A percentile compares a stretch with the other conserved stretches of the same genome.
Evolutionary conservation across 1,140 invertebrate genomes (phyloP).

Genomic region (Pseudomyrmex dendroicus): DNA sequence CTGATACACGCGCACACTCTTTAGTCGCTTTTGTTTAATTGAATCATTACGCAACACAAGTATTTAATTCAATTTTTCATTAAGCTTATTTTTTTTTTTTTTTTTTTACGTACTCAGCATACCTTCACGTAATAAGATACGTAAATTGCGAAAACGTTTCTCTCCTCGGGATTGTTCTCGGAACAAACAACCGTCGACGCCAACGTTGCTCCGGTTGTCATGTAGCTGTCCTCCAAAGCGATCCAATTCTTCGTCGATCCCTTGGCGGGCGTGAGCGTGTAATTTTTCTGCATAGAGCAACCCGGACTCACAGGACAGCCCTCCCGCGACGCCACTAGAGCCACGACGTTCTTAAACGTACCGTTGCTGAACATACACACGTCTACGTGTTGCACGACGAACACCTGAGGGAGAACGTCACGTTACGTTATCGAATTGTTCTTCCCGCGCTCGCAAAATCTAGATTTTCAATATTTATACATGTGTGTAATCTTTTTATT

Average conservation of each 20-base stretch:
- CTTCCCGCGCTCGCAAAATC: no score
- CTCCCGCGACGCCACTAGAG: slow-evolving; percentile 91
- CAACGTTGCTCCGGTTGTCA: slow-evolving; percentile 88
- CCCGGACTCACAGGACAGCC: slow-evolving; percentile 89
- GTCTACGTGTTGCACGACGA: slow-evolving; percentile 98
- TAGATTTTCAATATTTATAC: no score
- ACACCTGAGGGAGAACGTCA: slow-evolving; percentile 86
- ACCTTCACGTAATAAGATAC: slow-evolving; percentile 95
- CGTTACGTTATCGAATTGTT: no score
- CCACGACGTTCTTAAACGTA: slow-evolving; percentile 99
- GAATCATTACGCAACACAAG: no score
- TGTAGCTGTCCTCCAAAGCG: slow-evolving; percentile 91
- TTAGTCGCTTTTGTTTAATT: no score
- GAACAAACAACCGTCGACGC: slow-evolving; percentile 89
- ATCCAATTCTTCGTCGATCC: slow-evolving; percentile 94
- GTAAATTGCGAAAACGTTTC: slow-evolving; percentile 95
- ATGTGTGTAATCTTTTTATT: no score
- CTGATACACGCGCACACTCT: no score
- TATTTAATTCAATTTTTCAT: neutral
- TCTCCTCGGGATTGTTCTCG: slow-evolving; percentile 87
- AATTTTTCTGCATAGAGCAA: slow-evolving; percentile 87
- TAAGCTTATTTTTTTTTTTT: neutral
- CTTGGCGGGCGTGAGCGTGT: slow-evolving; percentile 89
- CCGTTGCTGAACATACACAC: slow-evolving; percentile 99
- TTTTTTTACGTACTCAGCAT: slow-evolving; percentile 11